phyloP scores from a whole-genome alignment of 2,888 invertebrate genomes.

The Endomychus coccineus region DNA sequence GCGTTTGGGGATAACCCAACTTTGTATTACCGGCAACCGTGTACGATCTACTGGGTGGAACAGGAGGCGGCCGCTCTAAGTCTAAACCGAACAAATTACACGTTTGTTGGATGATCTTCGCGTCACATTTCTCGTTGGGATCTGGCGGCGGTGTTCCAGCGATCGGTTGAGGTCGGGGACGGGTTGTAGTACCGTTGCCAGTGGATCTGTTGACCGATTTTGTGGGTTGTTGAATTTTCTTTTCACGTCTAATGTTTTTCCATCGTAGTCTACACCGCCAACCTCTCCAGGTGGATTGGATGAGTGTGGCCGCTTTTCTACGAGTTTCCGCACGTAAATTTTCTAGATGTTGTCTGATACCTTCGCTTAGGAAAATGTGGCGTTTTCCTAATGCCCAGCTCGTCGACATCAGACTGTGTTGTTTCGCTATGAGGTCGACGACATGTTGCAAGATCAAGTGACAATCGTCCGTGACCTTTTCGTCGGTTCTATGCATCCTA shows the following conservation, averaged over 20 bases:
- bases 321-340: slow-evolving; percentile 70
- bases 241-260: slow-evolving; percentile 48
- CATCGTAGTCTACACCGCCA: slow-evolving; percentile 64
- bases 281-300: slow-evolving; percentile 81
- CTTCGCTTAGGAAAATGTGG: slow-evolving; percentile 91
- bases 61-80: slow-evolving; percentile 84
- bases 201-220: slow-evolving; percentile 12
- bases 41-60: slow-evolving; percentile 85
- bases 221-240: slow-evolving; percentile 16
- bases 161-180: slow-evolving; percentile 83
- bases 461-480: slow-evolving; percentile 66
- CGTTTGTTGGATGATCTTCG: slow-evolving; percentile 82
- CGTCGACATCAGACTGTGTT: slow-evolving; percentile 52
- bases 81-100: slow-evolving; percentile 86
- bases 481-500: slow-evolving; percentile 56
- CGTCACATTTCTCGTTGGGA: slow-evolving; percentile 77
- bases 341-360: slow-evolving; percentile 84
- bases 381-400: slow-evolving; percentile 90
- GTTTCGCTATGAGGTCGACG: slow-evolving; percentile 51
- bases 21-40: slow-evolving; percentile 86
- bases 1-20: slow-evolving; percentile 85
- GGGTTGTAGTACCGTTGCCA: slow-evolving; percentile 34
- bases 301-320: slow-evolving; percentile 71
- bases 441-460: slow-evolving; percentile 67
- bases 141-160: slow-evolving; percentile 82